phyloP scores from a whole-genome alignment of 2,113 vertebrate genomes.

The Phycodurus eques region DNA sequence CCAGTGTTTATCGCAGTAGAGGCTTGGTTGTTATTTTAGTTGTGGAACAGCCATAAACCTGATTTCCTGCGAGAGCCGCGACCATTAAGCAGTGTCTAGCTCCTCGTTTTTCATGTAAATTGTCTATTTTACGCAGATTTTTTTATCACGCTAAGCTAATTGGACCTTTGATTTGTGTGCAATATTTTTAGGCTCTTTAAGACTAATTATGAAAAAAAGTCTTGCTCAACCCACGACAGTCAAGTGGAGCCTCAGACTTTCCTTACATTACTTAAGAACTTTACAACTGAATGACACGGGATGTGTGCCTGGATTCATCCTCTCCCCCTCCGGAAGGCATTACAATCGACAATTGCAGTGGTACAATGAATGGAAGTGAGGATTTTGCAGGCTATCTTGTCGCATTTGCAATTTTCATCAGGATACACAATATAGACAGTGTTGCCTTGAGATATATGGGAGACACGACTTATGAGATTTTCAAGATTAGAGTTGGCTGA shows the following conservation, averaged over 20 bases:
- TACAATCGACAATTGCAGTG: neutral
- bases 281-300: too few species aligned
- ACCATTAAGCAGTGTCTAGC: constrained; percentile 31
- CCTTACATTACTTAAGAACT: neutral
- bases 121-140: constrained; percentile 5
- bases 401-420: neutral
- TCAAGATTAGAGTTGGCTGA: too few species aligned
- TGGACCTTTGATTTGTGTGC: constrained; percentile 24
- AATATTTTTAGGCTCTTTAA: constrained; percentile 20
- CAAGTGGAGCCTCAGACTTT: neutral
- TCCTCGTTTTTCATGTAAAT: constrained; percentile 16
- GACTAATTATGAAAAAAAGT: constrained; percentile 16
- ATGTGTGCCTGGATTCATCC: neutral
- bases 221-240: constrained; percentile 2
- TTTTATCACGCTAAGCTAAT: constrained; percentile 15
- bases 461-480: too few species aligned
- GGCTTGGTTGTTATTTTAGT: constrained; percentile 12
- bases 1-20: neutral
- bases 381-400: neutral
- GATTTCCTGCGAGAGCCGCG: constrained; percentile 34
- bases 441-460: too few species aligned
- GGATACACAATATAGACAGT: neutral
- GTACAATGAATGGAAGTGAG: neutral
- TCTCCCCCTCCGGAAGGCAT: neutral
- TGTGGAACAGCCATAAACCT: constrained; percentile 6